Base-by-base conservation (phyloP, 1,140 invertebrate genomes). In the Parasteatoda tepidariorum region DNA sequence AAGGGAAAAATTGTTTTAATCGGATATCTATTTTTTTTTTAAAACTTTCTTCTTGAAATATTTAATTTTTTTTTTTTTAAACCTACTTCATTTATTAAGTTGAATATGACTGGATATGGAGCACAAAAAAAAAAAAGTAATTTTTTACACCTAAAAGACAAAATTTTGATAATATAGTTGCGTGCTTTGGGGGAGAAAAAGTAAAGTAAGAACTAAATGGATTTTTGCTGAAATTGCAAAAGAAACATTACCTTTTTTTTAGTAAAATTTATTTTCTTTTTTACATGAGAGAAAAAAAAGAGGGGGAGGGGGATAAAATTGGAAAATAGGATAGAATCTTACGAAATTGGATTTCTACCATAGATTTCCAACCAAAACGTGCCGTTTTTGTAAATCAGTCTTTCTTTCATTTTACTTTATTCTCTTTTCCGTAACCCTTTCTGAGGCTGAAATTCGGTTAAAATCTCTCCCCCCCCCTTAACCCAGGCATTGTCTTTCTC, bases 361-460 rank as follows among this genome's bases (percentile, higher is more conserved):
- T 75, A 75, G 71, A 75, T 75, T 75, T 75, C 71, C 38, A 75
- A 22, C 54, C 71, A 75, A 75, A 75, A 75, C 71, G 71, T 75
- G 71, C 71, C 71, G 55, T 75, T 75, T 75, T 75, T 75, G 71
- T 62, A 62, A 75, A 75, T 75, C 71, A 75, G 57, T 30, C 57
- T 15, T 41, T 62, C 55, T 61, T 75, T 38, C 61, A 59, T 75
- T 66, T 34, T 28, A 13, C 28, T 34, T 34, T 66, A 18, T 31
- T 66, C 62, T 15, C 28, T 26, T 5, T n/a, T n/a, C 18, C 2
- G 31, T 26, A 30, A 22, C 67, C 34, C 34, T 71, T 24, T 9
- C 13, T 13, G 13, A 24, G 18, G 41, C 7, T 30, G 48, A 55
- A 71, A 71, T 55, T 61, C 31, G 71, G 71, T 75, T 75, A 75